phyloP scores from a whole-genome alignment of 2,113 vertebrate species.

The Tursiops truncatus region DNA sequence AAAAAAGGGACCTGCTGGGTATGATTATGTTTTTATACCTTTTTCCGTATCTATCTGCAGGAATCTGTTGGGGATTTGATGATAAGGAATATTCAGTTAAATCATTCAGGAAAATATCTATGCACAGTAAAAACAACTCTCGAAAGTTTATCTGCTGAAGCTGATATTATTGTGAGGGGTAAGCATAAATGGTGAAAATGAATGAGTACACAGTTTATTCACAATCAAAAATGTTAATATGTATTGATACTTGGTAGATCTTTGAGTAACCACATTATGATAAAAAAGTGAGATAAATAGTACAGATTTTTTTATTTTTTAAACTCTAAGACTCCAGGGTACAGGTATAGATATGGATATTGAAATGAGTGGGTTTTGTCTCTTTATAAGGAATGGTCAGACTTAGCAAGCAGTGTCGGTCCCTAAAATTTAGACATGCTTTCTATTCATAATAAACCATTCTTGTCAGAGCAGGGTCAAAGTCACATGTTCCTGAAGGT shows the following conservation, averaged over 20 bases:
- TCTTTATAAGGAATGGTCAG: background rate
- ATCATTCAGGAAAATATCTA: constrained; percentile 92
- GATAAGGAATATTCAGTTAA: constrained; percentile 93
- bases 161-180: constrained; percentile 92
- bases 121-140: constrained; percentile 90
- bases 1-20: constrained; percentile 33
- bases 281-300: background rate
- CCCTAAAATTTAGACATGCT: background rate
- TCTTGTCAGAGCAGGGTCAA: background rate
- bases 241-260: background rate
- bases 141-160: constrained; percentile 89
- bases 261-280: background rate
- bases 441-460: background rate
- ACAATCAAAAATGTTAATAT: background rate
- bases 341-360: background rate
- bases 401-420: too few species aligned
- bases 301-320: background rate
- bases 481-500: background rate
- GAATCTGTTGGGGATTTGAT: constrained; percentile 93
- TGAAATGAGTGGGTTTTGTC: background rate
- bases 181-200: constrained; percentile 23
- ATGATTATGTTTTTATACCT: constrained; percentile 52
- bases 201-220: background rate
- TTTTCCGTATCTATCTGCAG: constrained; percentile 78
- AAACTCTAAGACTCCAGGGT: background rate